These are phyloP conservation scores for Cinara cedri DNA, from an alignment of 2,888 invertebrate genomes.

Conservation along the genomic window DNA sequence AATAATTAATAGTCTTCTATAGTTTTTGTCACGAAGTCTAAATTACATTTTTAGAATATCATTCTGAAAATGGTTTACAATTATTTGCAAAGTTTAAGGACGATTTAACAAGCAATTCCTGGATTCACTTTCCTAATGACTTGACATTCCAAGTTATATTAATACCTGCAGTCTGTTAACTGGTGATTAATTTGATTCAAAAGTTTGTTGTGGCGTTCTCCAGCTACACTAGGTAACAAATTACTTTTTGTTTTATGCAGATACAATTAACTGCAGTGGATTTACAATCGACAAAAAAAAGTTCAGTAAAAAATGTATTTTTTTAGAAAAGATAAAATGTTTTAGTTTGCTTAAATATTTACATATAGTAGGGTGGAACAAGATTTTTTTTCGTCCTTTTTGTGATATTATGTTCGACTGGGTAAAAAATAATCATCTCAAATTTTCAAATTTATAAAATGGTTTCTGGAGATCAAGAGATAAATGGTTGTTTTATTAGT, in stretches of 20 bases:
- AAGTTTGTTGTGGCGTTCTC: background rate
- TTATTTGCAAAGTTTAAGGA: background rate
- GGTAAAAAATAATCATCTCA: no score
- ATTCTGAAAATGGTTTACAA: background rate
- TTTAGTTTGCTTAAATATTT: no score
- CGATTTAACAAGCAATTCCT: background rate
- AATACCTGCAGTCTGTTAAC: background rate
- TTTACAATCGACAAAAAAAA: no score
- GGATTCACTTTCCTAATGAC: constrained; percentile 17
- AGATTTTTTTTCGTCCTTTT: no score
- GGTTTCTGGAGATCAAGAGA: no score
- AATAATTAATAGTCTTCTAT: constrained; percentile 5
- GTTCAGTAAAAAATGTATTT: no score
- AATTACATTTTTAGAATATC: background rate
- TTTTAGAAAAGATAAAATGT: no score
- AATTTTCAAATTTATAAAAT: no score
- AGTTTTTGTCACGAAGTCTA: background rate
- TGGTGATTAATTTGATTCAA: constrained; percentile 5
- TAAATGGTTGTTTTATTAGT: no score
- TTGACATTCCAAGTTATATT: background rate
- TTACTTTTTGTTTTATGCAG: constrained; percentile 22
- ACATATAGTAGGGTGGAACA: no score
- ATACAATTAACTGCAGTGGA: background rate
- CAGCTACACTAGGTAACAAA: no score
- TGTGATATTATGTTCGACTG: no score